Evolutionary conservation across 2,113 vertebrate species (phyloP), one percentile per base, ranked within the genome.

Genomic region (Promerops cafer): DNA sequence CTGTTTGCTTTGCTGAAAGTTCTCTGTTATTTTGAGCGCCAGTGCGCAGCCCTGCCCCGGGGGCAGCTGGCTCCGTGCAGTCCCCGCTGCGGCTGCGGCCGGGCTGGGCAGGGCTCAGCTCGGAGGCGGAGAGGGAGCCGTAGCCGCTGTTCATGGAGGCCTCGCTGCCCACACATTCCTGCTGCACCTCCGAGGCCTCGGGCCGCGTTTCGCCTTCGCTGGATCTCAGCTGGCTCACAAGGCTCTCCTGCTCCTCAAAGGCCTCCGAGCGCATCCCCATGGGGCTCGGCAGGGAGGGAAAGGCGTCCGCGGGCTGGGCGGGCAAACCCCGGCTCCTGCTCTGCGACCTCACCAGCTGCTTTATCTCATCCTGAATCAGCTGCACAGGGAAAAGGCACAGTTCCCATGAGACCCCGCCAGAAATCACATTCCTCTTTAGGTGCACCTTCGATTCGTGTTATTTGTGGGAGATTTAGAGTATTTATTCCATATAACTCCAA

Each of bases 281-380:
- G 13, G 85, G 95, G 83, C 95, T 91, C 52, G 77, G 90, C 23
- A n/a, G 88, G 26, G 90, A 77, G 31, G 84, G 82, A 17, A 35
- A 97, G 87, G 93, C 42, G 90, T 11, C 95, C 61, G 35, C 28
- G 9, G 89, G 97, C 95, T n/a, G 93, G 60, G 90, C 80, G 13
- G 93, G 80, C 60, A 76, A 83, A 82, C 11, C 70, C 70, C 53
- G 69, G 92, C 94, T 93, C 71, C 70, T 40, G 78, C 97, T 98
- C 97, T 99, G 99, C 26, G 98, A 88, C 94, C 98, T 98, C 93
- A 99, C 98, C 94, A 99, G 97, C 56, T 98, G 98, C 94, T 98
- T 99, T 57, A 99, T 98, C 97, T 99, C 99, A 98, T 99, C 98
- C 96, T 99, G 99, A 97, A 99, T 99, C 94, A 98, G 97, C 99